Evolutionary conservation across 92 coral and sea anemone species (phyloP), one percentile per base, ranked within the genome.

Genomic region (Zoanthus sociatus): DNA sequence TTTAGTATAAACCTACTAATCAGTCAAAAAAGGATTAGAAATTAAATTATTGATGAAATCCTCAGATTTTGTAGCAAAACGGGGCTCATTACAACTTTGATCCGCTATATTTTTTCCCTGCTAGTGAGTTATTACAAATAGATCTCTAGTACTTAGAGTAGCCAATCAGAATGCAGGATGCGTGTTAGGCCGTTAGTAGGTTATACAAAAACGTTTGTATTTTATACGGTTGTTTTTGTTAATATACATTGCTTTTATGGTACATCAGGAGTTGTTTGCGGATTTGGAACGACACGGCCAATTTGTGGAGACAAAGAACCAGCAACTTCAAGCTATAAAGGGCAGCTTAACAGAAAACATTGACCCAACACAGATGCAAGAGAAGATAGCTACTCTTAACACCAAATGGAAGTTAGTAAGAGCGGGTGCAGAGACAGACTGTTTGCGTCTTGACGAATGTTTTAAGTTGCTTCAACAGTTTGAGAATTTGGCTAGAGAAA

Each of bases 281-380:
- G 91, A 93, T 83, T 51, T 91, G 46, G 98, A 94, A 21, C 94
- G 90, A 58, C 98, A 94, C 84, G 68, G 91, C 76, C 90, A 90
- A 15, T 91, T 87, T 71, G 93, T 94, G 9, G 98, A 94, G 4
- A 64, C 91, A 31, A 91, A 93, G 72, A 92, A 85, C 83, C 95
- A 93, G 48, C 90, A 87, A 76, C 88, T 85, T 44, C 92, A 91
- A 75, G 92, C 92, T 16, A 88, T 94, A 13, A 92, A 91, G 13
- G 71, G 66, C 48, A 85, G 92, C 9, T 83, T 94, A 67, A 90
- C 87, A 42, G 98, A 94, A n/a, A 91, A 91, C 53, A 88, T 94
- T 21, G 98, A 94, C 73, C 93, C 93, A 26, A 82, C 91, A 8
- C 92, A 89, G 74, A 86, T 94, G 26, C 95, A 91, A 48, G 95